A percentile compares a stretch with the other conserved stretches of the same genome.
Conservation (phyloP, 2,113 vertebrate genomes). For the Elephantulus edwardii region DNA sequence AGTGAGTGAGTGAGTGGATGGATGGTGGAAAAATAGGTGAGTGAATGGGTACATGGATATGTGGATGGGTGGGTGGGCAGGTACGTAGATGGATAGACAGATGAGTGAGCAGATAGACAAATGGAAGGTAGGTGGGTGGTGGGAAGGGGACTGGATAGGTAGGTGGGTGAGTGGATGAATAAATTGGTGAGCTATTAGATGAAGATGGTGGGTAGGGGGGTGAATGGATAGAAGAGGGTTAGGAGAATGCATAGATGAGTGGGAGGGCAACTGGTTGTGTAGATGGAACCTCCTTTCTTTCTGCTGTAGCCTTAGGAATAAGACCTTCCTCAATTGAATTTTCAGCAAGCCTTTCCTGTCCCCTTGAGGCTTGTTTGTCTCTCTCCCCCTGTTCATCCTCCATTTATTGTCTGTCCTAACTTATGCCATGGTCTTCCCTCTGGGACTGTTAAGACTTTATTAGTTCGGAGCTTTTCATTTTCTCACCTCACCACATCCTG, state of each 20-base stretch:
- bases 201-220: neutral
- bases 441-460: neutral
- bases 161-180: neutral
- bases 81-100: neutral
- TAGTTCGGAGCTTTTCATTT: conserved; percentile 57
- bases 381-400: neutral
- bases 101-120: accelerated
- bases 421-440: neutral
- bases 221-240: neutral
- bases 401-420: neutral
- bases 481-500: neutral
- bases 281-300: neutral
- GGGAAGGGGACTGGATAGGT: too few species aligned
- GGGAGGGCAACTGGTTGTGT: too few species aligned
- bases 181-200: too few species aligned
- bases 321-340: neutral
- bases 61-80: neutral
- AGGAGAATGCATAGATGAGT: too few species aligned
- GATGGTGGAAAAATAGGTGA: accelerated
- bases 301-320: neutral
- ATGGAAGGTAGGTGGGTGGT: too few species aligned
- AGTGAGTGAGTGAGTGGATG: neutral
- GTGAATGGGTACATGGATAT: too few species aligned
- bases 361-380: neutral
- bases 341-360: neutral